Evolutionary conservation across 2,888 invertebrate species (phyloP).

Genomic region (Belgica antarctica): DNA sequence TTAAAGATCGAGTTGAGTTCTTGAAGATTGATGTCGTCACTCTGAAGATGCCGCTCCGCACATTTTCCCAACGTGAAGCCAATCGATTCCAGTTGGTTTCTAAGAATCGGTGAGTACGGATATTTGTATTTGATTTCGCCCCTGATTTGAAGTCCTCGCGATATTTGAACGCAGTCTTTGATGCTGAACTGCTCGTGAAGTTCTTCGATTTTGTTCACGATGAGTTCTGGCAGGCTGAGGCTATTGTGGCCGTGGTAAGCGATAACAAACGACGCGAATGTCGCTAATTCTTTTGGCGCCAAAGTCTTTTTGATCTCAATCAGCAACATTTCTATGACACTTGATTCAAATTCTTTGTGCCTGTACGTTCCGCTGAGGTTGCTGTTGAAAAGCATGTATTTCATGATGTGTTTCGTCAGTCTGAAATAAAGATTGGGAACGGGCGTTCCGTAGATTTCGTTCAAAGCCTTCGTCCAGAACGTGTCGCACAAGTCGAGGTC

Average conservation of each 20-base stretch:
- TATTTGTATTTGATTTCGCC: too few relatives aligned
- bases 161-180: conserved; percentile 54
- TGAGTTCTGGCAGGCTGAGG: conserved; percentile 51
- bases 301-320: conserved; percentile 51
- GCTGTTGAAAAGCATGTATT: conserved; percentile 59
- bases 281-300: conserved; percentile 53
- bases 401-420: conserved; percentile 55
- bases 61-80: conserved; percentile 52
- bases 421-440: conserved; percentile 46
- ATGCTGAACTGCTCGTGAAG: conserved; percentile 54
- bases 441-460: conserved; percentile 47
- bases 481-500: conserved; percentile 54
- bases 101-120: too few relatives aligned
- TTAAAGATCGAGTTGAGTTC: conserved; percentile 51
- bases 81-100: conserved; percentile 47
- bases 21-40: conserved; percentile 47
- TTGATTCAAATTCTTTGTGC: conserved; percentile 56
- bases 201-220: conserved; percentile 53
- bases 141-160: conserved; percentile 56
- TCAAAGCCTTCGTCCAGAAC: conserved; percentile 56
- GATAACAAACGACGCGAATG: conserved; percentile 55
- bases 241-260: conserved; percentile 53
- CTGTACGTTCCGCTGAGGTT: conserved; percentile 58
- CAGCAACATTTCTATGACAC: conserved; percentile 53
- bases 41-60: conserved; percentile 50